Percentiles rank a stretch among this genome's conserved stretches.
Conservation (phyloP, 2,888 invertebrate genomes). For the Platynereis dumerilii region DNA sequence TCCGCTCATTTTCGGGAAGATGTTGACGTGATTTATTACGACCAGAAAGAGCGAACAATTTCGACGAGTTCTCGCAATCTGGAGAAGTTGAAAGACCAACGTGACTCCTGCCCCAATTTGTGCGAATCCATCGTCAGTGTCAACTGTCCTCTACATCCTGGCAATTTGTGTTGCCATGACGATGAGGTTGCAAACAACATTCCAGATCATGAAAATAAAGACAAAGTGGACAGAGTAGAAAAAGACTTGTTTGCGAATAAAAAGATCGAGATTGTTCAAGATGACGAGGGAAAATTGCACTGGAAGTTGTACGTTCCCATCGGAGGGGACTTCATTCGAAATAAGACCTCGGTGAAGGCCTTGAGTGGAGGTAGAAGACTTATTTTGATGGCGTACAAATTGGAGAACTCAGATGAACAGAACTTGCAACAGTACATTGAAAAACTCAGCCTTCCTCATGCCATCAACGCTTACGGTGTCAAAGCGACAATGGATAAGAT, state of each 20-base stretch:
- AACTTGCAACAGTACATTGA: constrained; percentile 19
- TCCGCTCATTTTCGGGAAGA: constrained; percentile 15
- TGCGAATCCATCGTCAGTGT: constrained; percentile 7
- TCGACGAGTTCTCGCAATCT: background rate
- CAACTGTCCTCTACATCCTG: constrained; percentile 16
- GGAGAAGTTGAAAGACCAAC: constrained; percentile 20
- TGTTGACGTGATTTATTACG: constrained; percentile 19
- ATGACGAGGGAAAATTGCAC: background rate
- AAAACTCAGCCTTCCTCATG: constrained; percentile 17
- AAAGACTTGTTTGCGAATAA: too few relatives aligned
- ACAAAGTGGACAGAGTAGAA: too few relatives aligned
- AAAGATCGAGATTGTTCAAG: background rate
- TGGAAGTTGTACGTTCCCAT: constrained; percentile 14
- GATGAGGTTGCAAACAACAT: too few relatives aligned
- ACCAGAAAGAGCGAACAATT: constrained; percentile 17
- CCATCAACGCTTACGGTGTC: constrained; percentile 21
- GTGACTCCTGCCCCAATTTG: background rate
- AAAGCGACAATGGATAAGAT: constrained; percentile 23
- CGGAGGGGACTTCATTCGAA: constrained; percentile 16
- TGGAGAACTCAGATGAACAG: constrained; percentile 1
- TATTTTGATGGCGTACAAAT: constrained; percentile 16
- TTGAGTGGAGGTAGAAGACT: constrained; percentile 17
- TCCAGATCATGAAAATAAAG: too few relatives aligned
- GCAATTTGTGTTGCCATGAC: constrained; percentile 11
- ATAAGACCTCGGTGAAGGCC: constrained; percentile 21